phyloP scores from a whole-genome alignment of 2,113 vertebrate genomes.

The Pituophis catenifer region DNA sequence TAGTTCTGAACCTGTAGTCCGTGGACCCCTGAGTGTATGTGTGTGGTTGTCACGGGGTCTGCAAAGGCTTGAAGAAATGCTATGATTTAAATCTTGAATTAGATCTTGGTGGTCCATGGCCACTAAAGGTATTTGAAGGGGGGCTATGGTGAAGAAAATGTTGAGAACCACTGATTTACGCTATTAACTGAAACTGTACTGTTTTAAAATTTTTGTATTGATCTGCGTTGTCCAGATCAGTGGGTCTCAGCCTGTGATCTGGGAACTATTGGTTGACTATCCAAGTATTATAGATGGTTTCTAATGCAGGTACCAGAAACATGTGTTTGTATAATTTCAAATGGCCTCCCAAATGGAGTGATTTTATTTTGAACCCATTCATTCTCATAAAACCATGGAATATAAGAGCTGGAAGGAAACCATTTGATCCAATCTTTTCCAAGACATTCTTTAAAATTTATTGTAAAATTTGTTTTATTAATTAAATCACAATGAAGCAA shows the following conservation, averaged over 20 bases:
- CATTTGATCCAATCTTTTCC: background rate
- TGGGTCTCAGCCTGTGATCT: background rate
- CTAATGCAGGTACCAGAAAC: background rate
- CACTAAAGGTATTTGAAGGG: background rate
- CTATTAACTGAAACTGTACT: background rate
- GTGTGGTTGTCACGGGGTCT: background rate
- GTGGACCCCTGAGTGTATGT: accelerated
- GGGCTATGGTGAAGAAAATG: background rate
- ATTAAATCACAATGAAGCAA: background rate
- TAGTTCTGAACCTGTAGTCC: background rate
- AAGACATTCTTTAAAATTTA: background rate
- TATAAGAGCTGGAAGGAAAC: background rate
- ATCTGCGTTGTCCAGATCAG: background rate
- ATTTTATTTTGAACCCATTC: background rate
- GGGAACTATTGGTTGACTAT: background rate
- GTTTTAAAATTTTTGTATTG: background rate
- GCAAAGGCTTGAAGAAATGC: background rate
- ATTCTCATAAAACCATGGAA: background rate
- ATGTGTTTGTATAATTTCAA: background rate
- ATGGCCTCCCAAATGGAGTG: background rate
- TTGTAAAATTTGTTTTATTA: background rate
- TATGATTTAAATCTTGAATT: background rate
- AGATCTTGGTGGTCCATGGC: background rate
- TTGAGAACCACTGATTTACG: background rate
- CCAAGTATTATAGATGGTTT: background rate